Base-by-base conservation (phyloP, 2,888 invertebrate genomes). In the Spisula subtruncata region DNA sequence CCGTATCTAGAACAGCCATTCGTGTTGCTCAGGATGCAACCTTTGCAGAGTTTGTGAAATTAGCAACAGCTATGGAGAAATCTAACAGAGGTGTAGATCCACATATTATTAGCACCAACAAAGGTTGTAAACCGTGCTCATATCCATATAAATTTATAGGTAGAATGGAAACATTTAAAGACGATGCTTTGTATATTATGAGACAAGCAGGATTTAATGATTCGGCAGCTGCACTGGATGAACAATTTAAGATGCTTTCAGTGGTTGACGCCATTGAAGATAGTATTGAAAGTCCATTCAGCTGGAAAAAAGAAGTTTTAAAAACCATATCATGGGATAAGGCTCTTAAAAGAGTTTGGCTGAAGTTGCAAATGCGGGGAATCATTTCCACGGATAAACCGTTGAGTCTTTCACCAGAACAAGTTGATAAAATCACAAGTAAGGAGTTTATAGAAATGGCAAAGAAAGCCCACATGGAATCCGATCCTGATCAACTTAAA, bases 341-440 rank as follows among this genome's bases (percentile, higher is more conserved):
- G 56, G 91, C 92, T 10, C 51, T 92, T 4, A 87, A 80, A 18
- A 54, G 92, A 51, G 83, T 92, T 12, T 92, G 92, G 92, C 82
- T 91, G 20, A 92, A 92, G 48, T 87, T 92, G 18, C 92, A 92
- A 71, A 87, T 92, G 89, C 48, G 89, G 16, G 91, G 92, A 20
- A 88, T 92, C 25, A 90, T 92, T 48, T 81, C 82, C 0, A 46
- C 56, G 29, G 75, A 85, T 4, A 75, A 85, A 18, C 56, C 29
- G 51, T 71, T 91, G 56, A 75, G 75, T 5, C 20, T 90, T 5
- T 20, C 83, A 0, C 71, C 60, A n/a, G 88, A 87, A 18, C 35
- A 35, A 25, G 20, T 86, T 0, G n/a, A 82, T 16, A 83, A 25
- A n/a, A 79, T 91, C n/a, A 82, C 86, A 18, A 86, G 29, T 8